Evolutionary conservation across 1,140 invertebrate genomes (phyloP).

Genomic region (Drosophila ogumai): DNA sequence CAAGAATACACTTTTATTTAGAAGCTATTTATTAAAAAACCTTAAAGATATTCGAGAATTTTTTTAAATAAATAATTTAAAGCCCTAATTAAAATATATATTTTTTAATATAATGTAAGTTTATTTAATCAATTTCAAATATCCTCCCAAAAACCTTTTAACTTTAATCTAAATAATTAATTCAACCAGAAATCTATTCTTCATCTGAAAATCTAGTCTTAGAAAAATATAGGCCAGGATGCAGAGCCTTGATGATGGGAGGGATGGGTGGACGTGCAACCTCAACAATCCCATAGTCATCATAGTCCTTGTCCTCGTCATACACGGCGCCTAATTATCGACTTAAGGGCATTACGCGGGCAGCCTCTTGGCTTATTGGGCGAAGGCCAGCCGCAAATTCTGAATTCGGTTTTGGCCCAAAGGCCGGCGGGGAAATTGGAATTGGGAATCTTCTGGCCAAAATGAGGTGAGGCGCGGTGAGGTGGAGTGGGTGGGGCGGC

Average conservation of each 20-base stretch:
- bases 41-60: too few species aligned
- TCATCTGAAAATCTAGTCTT: neutral
- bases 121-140: too few species aligned
- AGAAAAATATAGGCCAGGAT: neutral
- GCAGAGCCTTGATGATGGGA: neutral
- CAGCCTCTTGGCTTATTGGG: conserved; percentile 42
- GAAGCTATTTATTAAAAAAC: too few species aligned
- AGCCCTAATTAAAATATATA: too few species aligned
- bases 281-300: conserved; percentile 18
- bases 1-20: too few species aligned
- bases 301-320: neutral
- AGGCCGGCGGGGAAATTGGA: neutral
- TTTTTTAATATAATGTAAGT: too few species aligned
- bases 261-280: neutral
- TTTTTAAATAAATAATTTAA: too few species aligned
- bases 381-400: conserved; percentile 27
- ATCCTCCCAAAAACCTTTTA: neutral
- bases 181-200: neutral
- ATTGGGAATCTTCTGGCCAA: conserved; percentile 3
- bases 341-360: conserved; percentile 38
- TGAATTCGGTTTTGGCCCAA: neutral
- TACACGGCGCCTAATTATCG: conserved; percentile 48
- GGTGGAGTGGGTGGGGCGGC: neutral
- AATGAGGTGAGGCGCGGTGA: neutral
- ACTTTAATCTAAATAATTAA: neutral